Evolutionary conservation across 2,113 vertebrate species (phyloP).

Genomic region (Nothoprocta pentlandii): DNA sequence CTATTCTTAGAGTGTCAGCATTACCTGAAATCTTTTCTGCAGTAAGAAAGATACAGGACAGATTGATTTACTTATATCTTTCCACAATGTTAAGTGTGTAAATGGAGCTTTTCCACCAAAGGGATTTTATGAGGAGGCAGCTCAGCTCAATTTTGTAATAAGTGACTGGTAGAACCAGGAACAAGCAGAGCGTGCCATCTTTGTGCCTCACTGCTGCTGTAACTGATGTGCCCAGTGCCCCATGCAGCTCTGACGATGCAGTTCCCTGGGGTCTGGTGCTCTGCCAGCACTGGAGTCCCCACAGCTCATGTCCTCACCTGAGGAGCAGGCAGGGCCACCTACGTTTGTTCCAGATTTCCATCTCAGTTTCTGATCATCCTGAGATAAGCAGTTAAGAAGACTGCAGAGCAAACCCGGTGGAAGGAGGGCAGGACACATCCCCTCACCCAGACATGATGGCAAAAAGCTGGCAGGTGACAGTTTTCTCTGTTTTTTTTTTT

Average conservation of each 20-base stretch:
- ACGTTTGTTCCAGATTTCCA: neutral
- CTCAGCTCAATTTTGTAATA: neutral
- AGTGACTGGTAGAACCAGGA: neutral
- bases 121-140: neutral
- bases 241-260: rapidly evolving
- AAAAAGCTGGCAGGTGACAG: neutral
- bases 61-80: slow-evolving; percentile 17
- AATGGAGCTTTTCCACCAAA: neutral
- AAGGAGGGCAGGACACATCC: neutral
- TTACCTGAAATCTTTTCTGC: slow-evolving; percentile 7
- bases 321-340: neutral
- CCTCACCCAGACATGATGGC: neutral
- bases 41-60: neutral
- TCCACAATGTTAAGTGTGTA: neutral
- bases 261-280: neutral
- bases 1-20: neutral
- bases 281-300: rapidly evolving
- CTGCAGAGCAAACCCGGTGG: neutral
- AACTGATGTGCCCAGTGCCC: rapidly evolving
- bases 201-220: neutral
- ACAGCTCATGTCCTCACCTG: neutral
- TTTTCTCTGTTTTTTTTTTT: neutral
- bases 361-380: neutral
- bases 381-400: neutral
- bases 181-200: neutral